Conservation (phyloP, 2,888 invertebrate genomes). For the Hyposoter dolosus region DNA sequence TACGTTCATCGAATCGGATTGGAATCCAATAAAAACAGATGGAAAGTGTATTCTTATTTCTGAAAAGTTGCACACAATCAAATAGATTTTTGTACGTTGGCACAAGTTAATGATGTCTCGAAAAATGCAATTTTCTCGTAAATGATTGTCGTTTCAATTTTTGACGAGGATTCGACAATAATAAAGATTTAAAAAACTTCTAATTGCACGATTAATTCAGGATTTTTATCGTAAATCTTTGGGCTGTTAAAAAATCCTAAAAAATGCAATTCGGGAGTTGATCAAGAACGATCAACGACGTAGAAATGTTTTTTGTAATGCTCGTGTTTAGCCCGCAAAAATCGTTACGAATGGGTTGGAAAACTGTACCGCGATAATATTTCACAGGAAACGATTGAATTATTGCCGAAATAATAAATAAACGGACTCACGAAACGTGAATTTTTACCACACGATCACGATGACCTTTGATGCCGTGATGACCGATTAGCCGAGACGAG, state of each 20-base stretch:
- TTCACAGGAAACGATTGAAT: conserved; percentile 31
- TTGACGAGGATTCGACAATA: neutral
- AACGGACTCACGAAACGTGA: conserved; percentile 25
- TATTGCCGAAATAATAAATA: conserved; percentile 11
- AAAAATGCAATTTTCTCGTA: too few species aligned
- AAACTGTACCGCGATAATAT: neutral
- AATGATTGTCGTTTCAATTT: too few species aligned
- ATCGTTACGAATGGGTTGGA: neutral
- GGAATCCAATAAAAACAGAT: too few species aligned
- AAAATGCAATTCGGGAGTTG: neutral
- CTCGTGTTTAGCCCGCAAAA: neutral
- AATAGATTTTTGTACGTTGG: too few species aligned
- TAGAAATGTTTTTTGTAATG: neutral
- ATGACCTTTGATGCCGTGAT: conserved; percentile 64
- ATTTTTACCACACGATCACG: conserved; percentile 52
- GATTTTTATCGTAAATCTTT: neutral
- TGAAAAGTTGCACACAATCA: too few species aligned
- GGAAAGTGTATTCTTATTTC: too few species aligned
- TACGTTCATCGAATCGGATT: neutral
- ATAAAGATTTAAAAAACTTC: neutral
- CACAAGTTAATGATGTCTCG: too few species aligned
- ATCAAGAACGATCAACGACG: neutral
- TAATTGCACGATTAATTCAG: neutral
- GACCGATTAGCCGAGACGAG: conserved; percentile 63
- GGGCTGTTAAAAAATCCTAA: neutral